Base-by-base conservation (phyloP, 2,888 invertebrate species). In the Pomacea canaliculata region DNA sequence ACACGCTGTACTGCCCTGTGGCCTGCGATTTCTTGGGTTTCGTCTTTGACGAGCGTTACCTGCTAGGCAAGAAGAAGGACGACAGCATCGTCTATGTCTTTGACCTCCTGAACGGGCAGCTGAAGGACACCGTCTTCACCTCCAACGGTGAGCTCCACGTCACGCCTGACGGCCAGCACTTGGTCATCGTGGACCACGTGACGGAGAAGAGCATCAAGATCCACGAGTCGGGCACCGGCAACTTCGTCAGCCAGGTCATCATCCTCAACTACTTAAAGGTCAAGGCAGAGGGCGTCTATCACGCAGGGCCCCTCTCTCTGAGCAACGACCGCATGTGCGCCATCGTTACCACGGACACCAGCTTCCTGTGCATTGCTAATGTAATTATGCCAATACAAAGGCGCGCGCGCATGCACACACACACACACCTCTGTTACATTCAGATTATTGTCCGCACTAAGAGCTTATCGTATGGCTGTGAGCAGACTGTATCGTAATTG, bases 161-260 rank as follows among this genome's bases (percentile, higher is more conserved):
- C 18, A 87, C 90, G 4, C 89, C 90, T 18, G 79, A 83, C 75
- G 88, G 87, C 16, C 78, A 81, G 51, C 82, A 84, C 19, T 82
- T 88, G 51, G 83, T 89, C 18, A 84, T 90, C 46, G 85, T 89
- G 9, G 90, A 90, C 75, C 85, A 88, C 77, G 83, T 85, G 27
- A 86, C 86, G 7, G 86, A 89, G 81, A 90, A 88, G 71, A 82
- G 89, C 1, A 83, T 90, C 48, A 90, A 90, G 79, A 80, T 90
- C 27, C 90, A 90, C 79, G 82, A 84, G 13, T 78, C 86, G 0
- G 81, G 83, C n/a, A 86, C 82, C 1, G 90, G 90, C 1, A 81
- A 76, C 13, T 90, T 87, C 78, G 72, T 89, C 13, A 89, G 89
- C 10, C 90, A 90, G 78, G 81, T 90, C n/a, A 88, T 90, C 23